Evolutionary conservation across 2,888 invertebrate species (phyloP), one percentile per base, ranked within the genome.

Genomic region (Parnassius mnemosyne): DNA sequence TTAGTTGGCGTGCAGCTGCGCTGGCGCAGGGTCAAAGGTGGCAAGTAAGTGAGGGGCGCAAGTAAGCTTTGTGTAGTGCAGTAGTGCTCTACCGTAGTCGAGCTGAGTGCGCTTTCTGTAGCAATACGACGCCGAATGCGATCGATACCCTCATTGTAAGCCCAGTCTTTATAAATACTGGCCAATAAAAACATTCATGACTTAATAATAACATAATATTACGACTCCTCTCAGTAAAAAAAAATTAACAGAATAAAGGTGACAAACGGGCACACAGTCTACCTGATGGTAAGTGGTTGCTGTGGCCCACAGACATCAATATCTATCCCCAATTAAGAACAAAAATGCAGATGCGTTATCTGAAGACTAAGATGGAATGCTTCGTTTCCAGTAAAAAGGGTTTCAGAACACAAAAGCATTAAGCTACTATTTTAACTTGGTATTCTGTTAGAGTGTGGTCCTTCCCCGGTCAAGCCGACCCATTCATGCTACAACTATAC

Each of bases 21-120:
- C 83, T 66, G 62, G 82, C 87, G 89, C 86, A 72, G 85, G 87
- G 89, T 86, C 88, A 86, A 85, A 89, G 89, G 89, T 87, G 85
- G 74, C 68, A 69, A 68, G 75, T 74, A 79, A 77, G 78, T 67
- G 71, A 71, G 75, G 75, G 77, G 77, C 69, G 80, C 77, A 83
- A 80, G 80, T 76, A 79, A 78, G 77, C 79, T 76, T 82, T 81
- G 79, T 80, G 73, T 72, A 71, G 85, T 80, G 73, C 72, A 80
- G 73, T 72, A 71, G 85, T 80, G 73, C 72, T 71, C 72, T 69
- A 66, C 66, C 78, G 74, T 81, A 78, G 85, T 82, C 80, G 81
- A 75, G 86, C 82, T 76, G 80, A 82, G 81, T 77, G 65, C 73
- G 69, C 72, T 77, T 75, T 81, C 81, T 83, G 74, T 73, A 77